Percentiles rank a stretch among this genome's conserved stretches.
These are phyloP conservation scores for Habroteleia sp. DNA, from an alignment of 2,888 invertebrate species.

Conservation along the genomic window DNA sequence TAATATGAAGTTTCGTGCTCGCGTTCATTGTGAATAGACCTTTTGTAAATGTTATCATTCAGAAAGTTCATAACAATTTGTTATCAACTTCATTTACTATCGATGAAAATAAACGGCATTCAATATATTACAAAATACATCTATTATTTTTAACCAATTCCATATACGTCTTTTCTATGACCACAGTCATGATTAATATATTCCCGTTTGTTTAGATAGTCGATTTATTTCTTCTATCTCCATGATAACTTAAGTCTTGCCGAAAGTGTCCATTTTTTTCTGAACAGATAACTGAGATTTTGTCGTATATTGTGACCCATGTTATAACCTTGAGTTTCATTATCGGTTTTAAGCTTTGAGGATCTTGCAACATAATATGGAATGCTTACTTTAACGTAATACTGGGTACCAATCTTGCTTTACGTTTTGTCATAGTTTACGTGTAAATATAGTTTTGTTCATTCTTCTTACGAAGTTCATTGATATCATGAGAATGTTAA, in stretches of 20 bases:
- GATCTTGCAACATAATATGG: no score
- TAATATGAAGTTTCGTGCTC: slow-evolving; percentile 18
- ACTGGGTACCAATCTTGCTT: no score
- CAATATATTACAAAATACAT: slow-evolving; percentile 14
- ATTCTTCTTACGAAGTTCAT: no score
- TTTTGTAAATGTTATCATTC: slow-evolving; percentile 30
- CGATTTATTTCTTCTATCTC: slow-evolving; percentile 8
- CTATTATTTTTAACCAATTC: neutral
- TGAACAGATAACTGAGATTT: slow-evolving; percentile 70
- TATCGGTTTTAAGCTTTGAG: slow-evolving; percentile 40
- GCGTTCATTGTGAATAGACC: slow-evolving; percentile 36
- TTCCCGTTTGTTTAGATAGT: slow-evolving; percentile 5
- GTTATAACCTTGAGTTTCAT: slow-evolving; percentile 61
- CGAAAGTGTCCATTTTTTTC: slow-evolving; percentile 44
- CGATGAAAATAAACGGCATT: slow-evolving; percentile 29
- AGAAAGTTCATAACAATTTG: slow-evolving; percentile 49
- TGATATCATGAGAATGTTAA: no score
- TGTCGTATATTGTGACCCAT: slow-evolving; percentile 68
- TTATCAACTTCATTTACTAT: slow-evolving; percentile 29
- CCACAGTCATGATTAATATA: neutral
- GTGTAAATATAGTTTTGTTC: no score
- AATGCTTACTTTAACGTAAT: no score
- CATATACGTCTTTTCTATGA: neutral
- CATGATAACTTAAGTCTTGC: slow-evolving; percentile 21
- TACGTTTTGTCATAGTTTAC: no score